Evolutionary conservation across 2,888 invertebrate species (phyloP).

Genomic region (Branchipolynoe longqiensis): DNA sequence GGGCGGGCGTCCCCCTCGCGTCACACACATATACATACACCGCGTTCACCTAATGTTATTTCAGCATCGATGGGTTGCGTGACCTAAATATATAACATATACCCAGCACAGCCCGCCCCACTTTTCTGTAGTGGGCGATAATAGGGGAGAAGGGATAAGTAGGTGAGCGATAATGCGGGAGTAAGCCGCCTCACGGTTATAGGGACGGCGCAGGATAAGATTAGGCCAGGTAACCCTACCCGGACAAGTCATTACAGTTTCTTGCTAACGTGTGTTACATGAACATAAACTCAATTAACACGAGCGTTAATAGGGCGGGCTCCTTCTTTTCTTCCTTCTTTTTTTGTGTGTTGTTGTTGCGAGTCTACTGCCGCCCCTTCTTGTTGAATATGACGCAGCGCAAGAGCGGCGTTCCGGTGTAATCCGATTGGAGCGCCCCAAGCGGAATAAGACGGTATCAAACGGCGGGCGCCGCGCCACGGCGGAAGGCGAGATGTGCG

Average conservation of each 20-base stretch:
- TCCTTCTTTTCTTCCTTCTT: no score
- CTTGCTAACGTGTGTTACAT: constrained; percentile 53
- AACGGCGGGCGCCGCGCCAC: neutral
- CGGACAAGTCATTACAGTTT: constrained; percentile 50
- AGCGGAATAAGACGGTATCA: constrained; percentile 31
- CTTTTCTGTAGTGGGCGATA: no score
- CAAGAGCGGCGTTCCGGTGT: neutral
- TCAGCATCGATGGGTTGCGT: no score
- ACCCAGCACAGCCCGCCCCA: no score
- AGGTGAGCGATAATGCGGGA: neutral
- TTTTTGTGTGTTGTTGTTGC: no score
- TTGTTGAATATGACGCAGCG: constrained; percentile 43
- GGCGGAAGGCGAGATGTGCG: constrained; percentile 26
- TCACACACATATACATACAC: no score
- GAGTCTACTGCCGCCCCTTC: constrained; percentile 33
- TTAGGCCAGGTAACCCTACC: constrained; percentile 32
- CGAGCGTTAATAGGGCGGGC: constrained; percentile 53
- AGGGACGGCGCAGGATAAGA: neutral
- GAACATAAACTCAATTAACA: constrained; percentile 55
- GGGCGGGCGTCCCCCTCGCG: no score
- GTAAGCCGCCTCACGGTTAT: constrained; percentile 1
- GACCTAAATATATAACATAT: no score
- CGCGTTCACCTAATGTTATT: no score
- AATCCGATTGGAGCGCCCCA: constrained; percentile 43
- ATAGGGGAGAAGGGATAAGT: no score